Evolutionary conservation across 1,140 invertebrate genomes (phyloP), one percentile per base, ranked within the genome.

Genomic region (Yoshiicerus persimilis): DNA sequence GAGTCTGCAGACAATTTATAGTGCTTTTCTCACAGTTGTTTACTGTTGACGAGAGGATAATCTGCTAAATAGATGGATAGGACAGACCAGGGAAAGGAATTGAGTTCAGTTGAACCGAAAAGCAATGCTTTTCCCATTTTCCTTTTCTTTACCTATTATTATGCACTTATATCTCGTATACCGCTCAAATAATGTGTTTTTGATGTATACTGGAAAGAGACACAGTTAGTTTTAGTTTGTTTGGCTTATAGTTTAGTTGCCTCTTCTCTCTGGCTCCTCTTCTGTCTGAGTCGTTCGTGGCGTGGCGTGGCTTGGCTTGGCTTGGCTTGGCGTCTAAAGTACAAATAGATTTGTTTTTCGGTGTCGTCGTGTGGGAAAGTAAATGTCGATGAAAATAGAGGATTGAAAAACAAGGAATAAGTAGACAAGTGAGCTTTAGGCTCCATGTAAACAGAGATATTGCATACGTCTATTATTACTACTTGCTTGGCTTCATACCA

Each of bases 281-380:
- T 23, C 70, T 34, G 70, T 36, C 70, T n/a, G 20, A 20, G 20
- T 34, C 30, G 4, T n/a, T n/a, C n/a, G n/a, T n/a, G n/a, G n/a
- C n/a, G n/a, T n/a, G n/a, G n/a, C n/a, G n/a, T n/a, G n/a, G n/a
- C n/a, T n/a, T n/a, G n/a, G n/a, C n/a, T n/a, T n/a, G n/a, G n/a
- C n/a, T n/a, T n/a, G n/a, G n/a, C n/a, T n/a, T 25, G 23, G 27
- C 70, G 20, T 36, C 23, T 30, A 36, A 36, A 20, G 70, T 34
- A 77, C 32, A 77, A 77, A 77, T 77, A 30, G 70, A 77, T 77
- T 77, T 77, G 70, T 77, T 77, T 77, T 77, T n/a, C 70, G 27
- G 64, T 25, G 27, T 25, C 27, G 23, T 77, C 27, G 23, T 77
- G 70, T 77, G 70, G 70, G 70, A 77, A 77, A 77, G 32, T 36